Conservation (phyloP, 2,113 vertebrate species). For the Crypturellus undulatus region DNA sequence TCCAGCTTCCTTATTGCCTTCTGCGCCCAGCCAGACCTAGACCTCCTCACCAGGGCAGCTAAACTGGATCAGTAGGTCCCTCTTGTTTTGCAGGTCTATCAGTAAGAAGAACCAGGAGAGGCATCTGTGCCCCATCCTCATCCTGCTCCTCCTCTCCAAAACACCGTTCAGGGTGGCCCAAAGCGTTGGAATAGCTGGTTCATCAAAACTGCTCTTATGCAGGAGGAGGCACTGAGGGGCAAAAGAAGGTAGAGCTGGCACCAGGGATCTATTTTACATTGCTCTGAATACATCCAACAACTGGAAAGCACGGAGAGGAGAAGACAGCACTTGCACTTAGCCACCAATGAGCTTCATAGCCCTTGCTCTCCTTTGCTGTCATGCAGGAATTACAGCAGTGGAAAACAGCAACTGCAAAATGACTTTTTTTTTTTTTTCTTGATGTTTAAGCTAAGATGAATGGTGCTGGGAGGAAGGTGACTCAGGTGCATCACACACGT, state of each 20-base stretch:
- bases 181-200: rapidly evolving
- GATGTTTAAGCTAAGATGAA: background rate
- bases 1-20: background rate
- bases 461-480: slow-evolving; percentile 16
- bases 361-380: background rate
- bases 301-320: background rate
- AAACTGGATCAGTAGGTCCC: background rate
- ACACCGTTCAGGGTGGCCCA: background rate
- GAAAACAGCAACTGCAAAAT: background rate
- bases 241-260: background rate
- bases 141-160: background rate
- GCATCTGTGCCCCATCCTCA: rapidly evolving
- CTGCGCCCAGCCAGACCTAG: background rate
- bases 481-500: background rate
- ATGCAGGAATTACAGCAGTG: background rate
- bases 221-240: background rate
- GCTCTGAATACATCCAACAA: rapidly evolving
- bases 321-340: background rate
- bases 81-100: background rate
- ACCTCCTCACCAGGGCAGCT: background rate
- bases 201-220: background rate
- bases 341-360: rapidly evolving
- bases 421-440: background rate
- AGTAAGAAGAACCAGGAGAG: background rate
- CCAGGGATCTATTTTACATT: background rate